Base-by-base conservation (phyloP, 2,797 vertebrate species). In the Amblyraja radiata region DNA sequence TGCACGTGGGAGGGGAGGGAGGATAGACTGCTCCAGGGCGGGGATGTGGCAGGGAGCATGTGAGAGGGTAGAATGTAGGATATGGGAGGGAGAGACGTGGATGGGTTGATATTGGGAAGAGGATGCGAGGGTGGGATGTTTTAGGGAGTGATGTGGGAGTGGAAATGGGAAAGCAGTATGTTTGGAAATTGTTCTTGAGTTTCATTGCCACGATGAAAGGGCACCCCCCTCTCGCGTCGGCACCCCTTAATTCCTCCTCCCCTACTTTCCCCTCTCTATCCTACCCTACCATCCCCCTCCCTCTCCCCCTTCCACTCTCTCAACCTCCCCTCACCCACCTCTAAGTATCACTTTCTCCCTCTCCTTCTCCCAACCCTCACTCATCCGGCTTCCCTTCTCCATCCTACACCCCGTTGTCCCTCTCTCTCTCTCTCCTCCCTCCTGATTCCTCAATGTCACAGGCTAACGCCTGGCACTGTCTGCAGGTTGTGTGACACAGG, bases 401-500 rank as follows among this genome's bases (percentile, higher is more conserved):
- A 68, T 68, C 61, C 73, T 39, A 9, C 21, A 18, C 76, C 76
- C 76, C 21, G 14, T 3, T 23, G 7, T 28, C 36, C 74, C 25
- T 25, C 90, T 68, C 54, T 25, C 88, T 68, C 46, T n/a, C 23
- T 88, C 84, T 36, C 25, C 16, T 65, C 54, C 14, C 36, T 58
- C 90, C 36, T 36, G 16, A 16, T 0, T 11, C 16, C 65, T 68
- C 65, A 1, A 16, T 18, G 71, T 21, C 71, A 21, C 5, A 18
- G 5, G 71, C 21, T 18, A 6, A 18, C 21, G 18, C 18, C 14
- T 73, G 71, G 36, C 92, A 83, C 54, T 0, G 0, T 94, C 94
- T 0, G 0, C 94, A 99, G 98, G 96, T 98, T 99, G 97, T 99
- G 98, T 1, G 98, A 99, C 0, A 98, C 97, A 0, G 98, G 98